Percentiles rank a stretch among this genome's conserved stretches.
Conservation (phyloP, 2,888 invertebrate genomes). For the Ornithoptera priamus region DNA sequence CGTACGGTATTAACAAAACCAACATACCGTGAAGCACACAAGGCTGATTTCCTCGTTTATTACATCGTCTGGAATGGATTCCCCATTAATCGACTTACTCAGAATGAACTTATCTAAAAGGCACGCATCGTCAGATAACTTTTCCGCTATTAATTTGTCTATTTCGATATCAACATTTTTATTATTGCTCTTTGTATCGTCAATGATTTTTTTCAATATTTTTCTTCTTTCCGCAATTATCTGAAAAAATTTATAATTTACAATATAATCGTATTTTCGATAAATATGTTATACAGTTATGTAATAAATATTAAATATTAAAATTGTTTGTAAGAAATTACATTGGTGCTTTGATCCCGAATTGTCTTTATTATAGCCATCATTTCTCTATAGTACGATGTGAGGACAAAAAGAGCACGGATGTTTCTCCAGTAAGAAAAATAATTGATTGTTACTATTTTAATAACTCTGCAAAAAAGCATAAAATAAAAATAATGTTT, state of each 20-base stretch:
- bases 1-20: not conserved
- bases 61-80: conserved; percentile 39
- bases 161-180: conserved; percentile 34
- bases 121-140: conserved; percentile 36
- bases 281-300: not conserved
- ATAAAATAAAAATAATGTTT: not conserved
- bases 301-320: not conserved
- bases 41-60: conserved; percentile 46
- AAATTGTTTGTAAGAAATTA: conserved; percentile 29
- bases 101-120: conserved; percentile 43
- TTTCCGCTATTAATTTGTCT: conserved; percentile 35
- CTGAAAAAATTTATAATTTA: conserved; percentile 31
- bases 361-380: conserved; percentile 39
- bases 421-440: conserved; percentile 48
- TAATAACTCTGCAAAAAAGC: conserved; percentile 37
- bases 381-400: conserved; percentile 43
- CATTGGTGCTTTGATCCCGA: conserved; percentile 37
- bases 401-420: conserved; percentile 37
- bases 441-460: conserved; percentile 41
- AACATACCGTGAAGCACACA: conserved; percentile 43
- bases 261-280: no score
- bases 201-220: conserved; percentile 36
- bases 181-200: conserved; percentile 40
- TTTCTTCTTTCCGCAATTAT: conserved; percentile 38
- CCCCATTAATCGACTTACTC: conserved; percentile 39